Evolutionary conservation across 2,888 invertebrate species (phyloP).

Genomic region (Laspeyria flexula): DNA sequence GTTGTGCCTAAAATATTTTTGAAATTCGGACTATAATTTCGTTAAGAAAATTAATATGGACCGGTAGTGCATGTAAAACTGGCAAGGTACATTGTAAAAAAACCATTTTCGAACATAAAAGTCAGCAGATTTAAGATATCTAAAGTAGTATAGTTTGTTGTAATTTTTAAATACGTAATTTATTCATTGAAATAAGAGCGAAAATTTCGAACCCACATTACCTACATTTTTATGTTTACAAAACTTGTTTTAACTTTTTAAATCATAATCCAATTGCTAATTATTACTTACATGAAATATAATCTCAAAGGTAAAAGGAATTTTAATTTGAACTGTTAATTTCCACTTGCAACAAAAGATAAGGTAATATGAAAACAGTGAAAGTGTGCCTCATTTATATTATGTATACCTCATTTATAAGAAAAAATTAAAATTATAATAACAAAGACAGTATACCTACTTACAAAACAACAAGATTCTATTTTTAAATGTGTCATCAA

Average conservation of each 20-base stretch:
- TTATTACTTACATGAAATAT: no score
- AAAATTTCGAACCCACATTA: no score
- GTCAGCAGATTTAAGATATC: no score
- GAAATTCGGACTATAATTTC: background rate
- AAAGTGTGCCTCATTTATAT: background rate
- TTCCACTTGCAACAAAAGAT: background rate
- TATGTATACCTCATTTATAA: background rate
- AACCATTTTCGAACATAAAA: no score
- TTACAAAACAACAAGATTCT: background rate
- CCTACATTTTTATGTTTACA: no score
- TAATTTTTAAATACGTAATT: no score
- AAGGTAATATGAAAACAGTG: background rate
- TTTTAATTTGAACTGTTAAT: background rate
- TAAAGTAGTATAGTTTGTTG: no score
- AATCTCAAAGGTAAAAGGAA: background rate
- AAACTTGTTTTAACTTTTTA: no score
- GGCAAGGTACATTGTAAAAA: background rate
- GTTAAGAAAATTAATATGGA: background rate
- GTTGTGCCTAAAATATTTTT: background rate
- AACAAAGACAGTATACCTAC: background rate
- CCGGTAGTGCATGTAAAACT: background rate
- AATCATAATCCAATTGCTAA: no score
- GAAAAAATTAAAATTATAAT: background rate
- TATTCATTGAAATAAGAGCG: no score
- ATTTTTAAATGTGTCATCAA: background rate